Evolutionary conservation across 1,140 invertebrate genomes (phyloP), one percentile per base, ranked within the genome.

Genomic region (Drusus annulatus): DNA sequence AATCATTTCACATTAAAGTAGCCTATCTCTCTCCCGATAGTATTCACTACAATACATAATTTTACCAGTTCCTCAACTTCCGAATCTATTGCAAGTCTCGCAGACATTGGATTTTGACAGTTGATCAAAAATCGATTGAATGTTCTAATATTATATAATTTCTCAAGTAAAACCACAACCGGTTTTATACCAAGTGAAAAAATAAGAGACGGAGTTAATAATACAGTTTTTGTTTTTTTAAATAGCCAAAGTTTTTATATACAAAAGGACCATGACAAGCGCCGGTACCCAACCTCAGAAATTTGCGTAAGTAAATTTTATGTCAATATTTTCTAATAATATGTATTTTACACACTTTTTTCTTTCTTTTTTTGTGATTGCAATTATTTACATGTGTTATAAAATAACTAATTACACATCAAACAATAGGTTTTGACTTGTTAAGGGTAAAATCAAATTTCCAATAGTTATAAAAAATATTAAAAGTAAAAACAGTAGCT

Each of bases 81-180:
- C 8, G 36, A 45, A 45, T 45, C 36, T 10, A 45, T 45, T 45
- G 36, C 36, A 8, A 60, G 23, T 60, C 19, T 60, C 21, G 19
- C 56, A 21, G 31, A 52, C 68, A 51, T 54, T 71, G n/a, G 31
- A 6, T 36, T 78, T 78, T 78, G 76, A 78, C 76, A 78, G 60
- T 68, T 78, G 62, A 28, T 65, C 76, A 68, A 68, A 78, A 78
- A 78, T 78, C 76, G 76, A 78, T 78, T 52, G 60, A 68, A 68
- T 65, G 45, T 52, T 78, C 50, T 65, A 68, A 21, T n/a, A 65
- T 78, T 78, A 78, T 68, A 78, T 78, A 78, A 78, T 68, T 78
- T 63, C 6, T 28, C 52, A 6, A 51, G 36, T 23, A n/a, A 51
- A 71, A 16, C 50, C 25, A 50, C 45, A 23, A 23, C 68, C 45